These are phyloP conservation scores for Trialeurodes vaporariorum DNA, from an alignment of 1,140 invertebrate species.

Conservation along the genomic window DNA sequence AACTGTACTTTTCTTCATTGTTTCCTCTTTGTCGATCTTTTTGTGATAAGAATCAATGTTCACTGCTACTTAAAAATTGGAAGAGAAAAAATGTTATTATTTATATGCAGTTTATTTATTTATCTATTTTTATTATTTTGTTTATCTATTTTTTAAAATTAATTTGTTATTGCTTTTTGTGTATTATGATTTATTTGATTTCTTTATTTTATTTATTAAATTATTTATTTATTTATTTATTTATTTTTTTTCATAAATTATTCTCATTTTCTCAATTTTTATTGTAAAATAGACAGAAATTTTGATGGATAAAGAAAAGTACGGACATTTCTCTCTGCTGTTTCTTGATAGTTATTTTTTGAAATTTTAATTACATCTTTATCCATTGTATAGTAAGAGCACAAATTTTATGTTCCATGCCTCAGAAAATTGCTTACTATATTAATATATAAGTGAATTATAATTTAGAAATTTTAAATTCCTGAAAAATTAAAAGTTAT, in stretches of 20 bases:
- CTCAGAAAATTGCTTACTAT: neutral
- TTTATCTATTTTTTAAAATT: neutral
- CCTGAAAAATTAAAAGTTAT: neutral
- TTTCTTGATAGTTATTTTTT: neutral
- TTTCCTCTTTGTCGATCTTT: neutral
- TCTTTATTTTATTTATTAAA: neutral
- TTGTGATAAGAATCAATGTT: neutral
- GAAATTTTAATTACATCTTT: neutral
- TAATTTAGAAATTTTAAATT: neutral
- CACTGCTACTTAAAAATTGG: neutral
- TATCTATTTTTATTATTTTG: neutral
- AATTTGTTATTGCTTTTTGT: neutral
- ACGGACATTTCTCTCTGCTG: neutral
- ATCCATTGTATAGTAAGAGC: neutral
- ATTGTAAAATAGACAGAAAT: neutral
- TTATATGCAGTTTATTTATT: neutral
- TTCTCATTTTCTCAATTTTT: neutral
- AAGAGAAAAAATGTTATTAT: constrained; percentile 1
- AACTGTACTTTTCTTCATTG: neutral
- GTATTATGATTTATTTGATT: neutral
- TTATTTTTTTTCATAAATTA: neutral
- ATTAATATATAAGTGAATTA: neutral
- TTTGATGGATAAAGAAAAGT: neutral
- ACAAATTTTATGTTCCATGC: neutral
- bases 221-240: neutral